phyloP scores from a whole-genome alignment of 2,888 invertebrate genomes.

The Clivina fossor region DNA sequence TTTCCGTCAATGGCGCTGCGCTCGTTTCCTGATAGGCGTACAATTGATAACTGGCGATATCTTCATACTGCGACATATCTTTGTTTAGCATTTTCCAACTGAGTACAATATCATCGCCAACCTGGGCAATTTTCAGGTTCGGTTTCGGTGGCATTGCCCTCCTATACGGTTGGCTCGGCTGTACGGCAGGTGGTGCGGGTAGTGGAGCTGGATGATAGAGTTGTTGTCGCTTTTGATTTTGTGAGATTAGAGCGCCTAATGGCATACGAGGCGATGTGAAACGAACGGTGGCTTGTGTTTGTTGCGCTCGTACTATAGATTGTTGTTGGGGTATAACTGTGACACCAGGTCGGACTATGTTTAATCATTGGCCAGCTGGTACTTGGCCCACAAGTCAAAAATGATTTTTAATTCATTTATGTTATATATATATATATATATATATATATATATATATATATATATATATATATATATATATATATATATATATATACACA shows the following conservation, averaged over 20 bases:
- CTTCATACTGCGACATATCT: constrained; percentile 65
- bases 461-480: too few species aligned
- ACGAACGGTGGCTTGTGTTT: too few species aligned
- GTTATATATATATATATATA: too few species aligned
- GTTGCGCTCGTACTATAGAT: too few species aligned
- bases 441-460: too few species aligned
- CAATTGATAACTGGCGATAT: constrained; percentile 85
- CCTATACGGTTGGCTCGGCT: constrained; percentile 56
- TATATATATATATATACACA: too few species aligned
- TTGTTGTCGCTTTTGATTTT: constrained; percentile 15
- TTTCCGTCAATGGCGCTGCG: constrained; percentile 66
- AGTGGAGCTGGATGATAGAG: constrained; percentile 65
- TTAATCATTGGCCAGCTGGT: constrained; percentile 15
- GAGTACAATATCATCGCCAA: constrained; percentile 80
- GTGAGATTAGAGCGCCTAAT: too few species aligned
- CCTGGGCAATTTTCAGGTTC: constrained; percentile 74
- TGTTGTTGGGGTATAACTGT: too few species aligned
- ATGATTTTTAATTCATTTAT: too few species aligned
- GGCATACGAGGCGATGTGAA: constrained; percentile 4
- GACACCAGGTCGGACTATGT: constrained; percentile 27
- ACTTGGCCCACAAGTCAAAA: constrained; percentile 15
- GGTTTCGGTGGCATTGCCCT: constrained; percentile 81
- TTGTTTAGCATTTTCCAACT: constrained; percentile 87
- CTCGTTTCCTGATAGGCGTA: constrained; percentile 89
- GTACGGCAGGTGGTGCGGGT: constrained; percentile 60